A percentile compares a stretch with the other conserved stretches of the same genome.
These are phyloP conservation scores for Chromobotia macracanthus DNA, from an alignment of 2,797 vertebrate genomes.

Conservation along the genomic window DNA sequence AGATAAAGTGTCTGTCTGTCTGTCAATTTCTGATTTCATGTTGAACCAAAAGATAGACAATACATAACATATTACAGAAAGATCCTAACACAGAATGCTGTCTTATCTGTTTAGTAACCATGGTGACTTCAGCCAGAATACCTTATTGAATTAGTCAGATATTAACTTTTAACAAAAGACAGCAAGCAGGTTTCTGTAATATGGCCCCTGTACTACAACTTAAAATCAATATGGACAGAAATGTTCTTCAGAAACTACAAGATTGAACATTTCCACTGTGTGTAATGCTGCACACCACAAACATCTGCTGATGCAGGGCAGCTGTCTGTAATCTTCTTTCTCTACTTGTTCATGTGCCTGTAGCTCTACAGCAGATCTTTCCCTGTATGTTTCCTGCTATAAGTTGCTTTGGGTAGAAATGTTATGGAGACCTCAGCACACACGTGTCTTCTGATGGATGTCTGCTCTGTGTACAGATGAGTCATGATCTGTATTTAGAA, in stretches of 20 bases:
- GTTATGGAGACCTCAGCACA: background rate
- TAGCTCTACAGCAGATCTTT: background rate
- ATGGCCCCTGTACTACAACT: background rate
- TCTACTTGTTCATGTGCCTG: background rate
- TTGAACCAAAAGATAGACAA: background rate
- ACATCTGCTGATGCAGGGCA: background rate
- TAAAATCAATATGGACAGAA: background rate
- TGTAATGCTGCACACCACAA: background rate
- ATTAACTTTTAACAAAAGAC: too few species aligned
- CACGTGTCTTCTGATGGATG: background rate
- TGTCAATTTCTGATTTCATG: background rate
- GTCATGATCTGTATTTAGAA: slow-evolving; percentile 1
- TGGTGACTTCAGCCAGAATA: too few species aligned
- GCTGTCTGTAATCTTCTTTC: background rate
- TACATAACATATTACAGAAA: background rate
- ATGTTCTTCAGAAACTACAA: background rate
- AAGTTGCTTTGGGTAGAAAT: background rate
- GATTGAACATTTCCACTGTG: background rate
- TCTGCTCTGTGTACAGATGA: background rate
- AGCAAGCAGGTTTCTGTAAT: background rate
- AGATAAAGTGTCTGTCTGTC: slow-evolving; percentile 1
- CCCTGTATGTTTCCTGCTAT: background rate
- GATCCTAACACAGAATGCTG: background rate
- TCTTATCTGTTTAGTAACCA: too few species aligned
- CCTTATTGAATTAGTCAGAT: too few species aligned